A percentile compares a stretch with the other conserved stretches of the same genome.
These are phyloP conservation scores for Cairina moschata DNA, from an alignment of 2,113 vertebrate genomes.

Conservation along the genomic window DNA sequence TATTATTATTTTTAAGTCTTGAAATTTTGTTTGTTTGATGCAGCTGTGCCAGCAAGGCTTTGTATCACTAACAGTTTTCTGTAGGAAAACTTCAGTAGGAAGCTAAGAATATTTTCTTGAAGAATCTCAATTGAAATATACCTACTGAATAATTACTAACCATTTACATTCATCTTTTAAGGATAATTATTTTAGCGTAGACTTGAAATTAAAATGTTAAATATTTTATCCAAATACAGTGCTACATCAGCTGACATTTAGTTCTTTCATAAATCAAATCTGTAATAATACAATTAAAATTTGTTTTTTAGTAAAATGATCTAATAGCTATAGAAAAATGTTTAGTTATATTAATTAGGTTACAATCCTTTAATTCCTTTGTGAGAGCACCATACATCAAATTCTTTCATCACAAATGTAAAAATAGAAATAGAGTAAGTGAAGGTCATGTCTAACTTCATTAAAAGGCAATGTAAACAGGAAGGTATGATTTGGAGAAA, in stretches of 20 bases:
- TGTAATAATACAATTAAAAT: not conserved
- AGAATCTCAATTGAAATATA: not conserved
- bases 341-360: not conserved
- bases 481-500: not conserved
- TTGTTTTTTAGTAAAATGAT: not conserved
- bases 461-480: not conserved
- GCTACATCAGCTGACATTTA: not conserved
- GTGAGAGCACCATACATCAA: not conserved
- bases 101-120: not conserved
- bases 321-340: not conserved
- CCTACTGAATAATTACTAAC: not conserved
- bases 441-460: not conserved
- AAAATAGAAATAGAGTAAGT: not conserved
- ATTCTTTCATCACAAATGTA: not conserved
- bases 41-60: not conserved
- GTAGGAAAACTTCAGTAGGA: not conserved
- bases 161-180: not conserved
- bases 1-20: not conserved
- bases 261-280: not conserved
- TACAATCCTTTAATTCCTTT: not conserved
- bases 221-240: not conserved
- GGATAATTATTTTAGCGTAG: not conserved
- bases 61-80: not conserved
- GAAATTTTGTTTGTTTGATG: not conserved
- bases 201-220: not conserved